Evolutionary conservation across 2,113 vertebrate genomes (phyloP), one percentile per base, ranked within the genome.

Genomic region (Lampris incognitus): DNA sequence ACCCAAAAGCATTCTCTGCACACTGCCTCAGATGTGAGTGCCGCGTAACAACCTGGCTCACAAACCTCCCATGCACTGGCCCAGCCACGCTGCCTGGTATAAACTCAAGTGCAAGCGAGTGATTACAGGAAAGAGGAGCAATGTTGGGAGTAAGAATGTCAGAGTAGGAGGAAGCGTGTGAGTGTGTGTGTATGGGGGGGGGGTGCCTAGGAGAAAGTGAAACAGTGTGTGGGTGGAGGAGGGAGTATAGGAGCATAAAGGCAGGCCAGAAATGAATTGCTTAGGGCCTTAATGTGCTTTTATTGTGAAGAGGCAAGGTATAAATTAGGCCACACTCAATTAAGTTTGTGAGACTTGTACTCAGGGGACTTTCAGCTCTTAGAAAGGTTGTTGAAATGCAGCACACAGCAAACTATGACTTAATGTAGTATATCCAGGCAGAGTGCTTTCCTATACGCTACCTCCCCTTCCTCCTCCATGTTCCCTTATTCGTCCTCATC

Each of bases 251-350:
- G 73, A 69, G 80, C 66, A 86, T 72, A 84, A 87, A 89, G 89
- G 88, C 72, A 58, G 82, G 80, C 87, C 72, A 89, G 69, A 89
- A 88, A 85, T 79, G 57, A 84, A 88, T 61, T 65, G 90, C 92
- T 92, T 42, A 69, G 78, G 92, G 93, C 92, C 73, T 90, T 88
- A 79, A 66, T 74, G 92, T 79, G 87, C 89, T 93, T 92, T 91
- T 92, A 91, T 70, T 67, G 76, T 78, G 69, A 66, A 88, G 89
- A 86, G 84, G 88, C 74, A 86, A 88, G 82, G 85, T 88, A 89
- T 85, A 92, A 93, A 92, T 93, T 84, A 92, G 92, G 90, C 86
- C 88, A 92, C 83, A 85, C 87, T 93, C 91, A 90, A 91, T 92
- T 93, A 90, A 88, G 88, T 87, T 82, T 87, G 85, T 79, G 81